These are phyloP conservation scores for Limanda limanda DNA, from an alignment of 2,113 vertebrate genomes.

Conservation along the genomic window DNA sequence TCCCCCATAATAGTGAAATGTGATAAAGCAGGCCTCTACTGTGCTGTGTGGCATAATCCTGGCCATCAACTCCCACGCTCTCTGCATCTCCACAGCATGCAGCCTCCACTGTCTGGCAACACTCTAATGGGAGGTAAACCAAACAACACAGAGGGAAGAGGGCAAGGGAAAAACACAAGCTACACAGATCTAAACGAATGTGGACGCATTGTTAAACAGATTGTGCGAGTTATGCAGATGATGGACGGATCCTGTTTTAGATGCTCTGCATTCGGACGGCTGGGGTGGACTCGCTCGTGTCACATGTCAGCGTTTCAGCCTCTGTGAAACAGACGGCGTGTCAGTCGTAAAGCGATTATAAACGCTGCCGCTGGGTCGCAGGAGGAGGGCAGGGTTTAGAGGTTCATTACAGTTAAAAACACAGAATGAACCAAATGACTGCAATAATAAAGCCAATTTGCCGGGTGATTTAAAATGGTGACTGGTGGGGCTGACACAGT, in stretches of 20 bases:
- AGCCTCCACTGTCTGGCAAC: slow-evolving; percentile 79
- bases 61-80: slow-evolving; percentile 76
- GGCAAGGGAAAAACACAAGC: slow-evolving; percentile 48
- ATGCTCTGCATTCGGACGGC: neutral
- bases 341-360: slow-evolving; percentile 29
- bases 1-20: slow-evolving; percentile 35
- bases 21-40: slow-evolving; percentile 50
- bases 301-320: slow-evolving; percentile 27
- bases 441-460: slow-evolving; percentile 6
- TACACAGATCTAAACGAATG: slow-evolving; percentile 38
- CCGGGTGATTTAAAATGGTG: slow-evolving; percentile 3
- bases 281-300: slow-evolving; percentile 26
- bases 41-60: slow-evolving; percentile 58
- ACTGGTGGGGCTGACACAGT: neutral
- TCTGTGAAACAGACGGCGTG: slow-evolving; percentile 19
- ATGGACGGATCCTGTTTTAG: slow-evolving; percentile 27
- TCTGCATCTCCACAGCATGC: slow-evolving; percentile 75
- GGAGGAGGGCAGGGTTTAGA: slow-evolving; percentile 27
- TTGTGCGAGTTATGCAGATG: slow-evolving; percentile 21
- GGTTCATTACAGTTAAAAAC: slow-evolving; percentile 28
- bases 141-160: slow-evolving; percentile 61
- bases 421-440: slow-evolving; percentile 1
- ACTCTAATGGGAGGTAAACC: slow-evolving; percentile 73
- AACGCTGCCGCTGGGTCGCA: slow-evolving; percentile 35
- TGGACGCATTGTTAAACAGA: slow-evolving; percentile 25